A percentile compares a stretch with the other conserved stretches of the same genome.
These are phyloP conservation scores for Caenorhabditis sp. DNA, from an alignment of 2,888 invertebrate species.

Conservation along the genomic window DNA sequence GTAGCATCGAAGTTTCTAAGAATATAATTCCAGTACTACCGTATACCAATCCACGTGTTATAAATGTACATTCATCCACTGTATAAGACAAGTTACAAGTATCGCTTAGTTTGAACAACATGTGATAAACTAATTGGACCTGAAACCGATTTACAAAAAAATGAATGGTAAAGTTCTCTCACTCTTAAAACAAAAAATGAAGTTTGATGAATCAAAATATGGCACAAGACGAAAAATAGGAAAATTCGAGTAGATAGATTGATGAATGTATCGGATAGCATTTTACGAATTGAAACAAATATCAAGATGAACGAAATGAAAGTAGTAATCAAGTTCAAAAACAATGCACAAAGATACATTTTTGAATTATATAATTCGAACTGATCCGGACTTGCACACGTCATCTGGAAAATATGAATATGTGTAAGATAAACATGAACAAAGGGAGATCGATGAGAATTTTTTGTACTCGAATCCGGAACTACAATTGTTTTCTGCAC, in stretches of 20 bases:
- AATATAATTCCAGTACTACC: not conserved
- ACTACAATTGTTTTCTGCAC: no score
- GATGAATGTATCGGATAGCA: slow-evolving; percentile 18
- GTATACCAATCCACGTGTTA: not conserved
- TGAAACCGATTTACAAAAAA: slow-evolving; percentile 7
- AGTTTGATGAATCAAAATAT: slow-evolving; percentile 14
- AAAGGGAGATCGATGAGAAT: no score
- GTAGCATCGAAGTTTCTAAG: not conserved
- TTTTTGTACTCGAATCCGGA: no score
- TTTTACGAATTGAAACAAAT: slow-evolving; percentile 3
- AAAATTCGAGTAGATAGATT: slow-evolving; percentile 24
- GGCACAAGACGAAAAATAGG: slow-evolving; percentile 12
- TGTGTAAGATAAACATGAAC: not conserved
- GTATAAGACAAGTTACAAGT: slow-evolving; percentile 21
- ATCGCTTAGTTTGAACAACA: slow-evolving; percentile 18
- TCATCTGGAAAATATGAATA: not conserved
- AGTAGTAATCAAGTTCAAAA: slow-evolving; percentile 17
- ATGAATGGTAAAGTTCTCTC: not conserved
- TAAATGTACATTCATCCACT: slow-evolving; percentile 4
- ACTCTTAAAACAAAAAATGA: slow-evolving; percentile 19
- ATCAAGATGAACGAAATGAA: slow-evolving; percentile 5
- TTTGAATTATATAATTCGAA: slow-evolving; percentile 24
- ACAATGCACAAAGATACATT: slow-evolving; percentile 16
- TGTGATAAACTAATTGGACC: slow-evolving; percentile 26
- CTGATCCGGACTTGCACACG: slow-evolving; percentile 15